Conservation (phyloP, 2,113 vertebrate species). For the Ptilorrhoa leucosticta region DNA sequence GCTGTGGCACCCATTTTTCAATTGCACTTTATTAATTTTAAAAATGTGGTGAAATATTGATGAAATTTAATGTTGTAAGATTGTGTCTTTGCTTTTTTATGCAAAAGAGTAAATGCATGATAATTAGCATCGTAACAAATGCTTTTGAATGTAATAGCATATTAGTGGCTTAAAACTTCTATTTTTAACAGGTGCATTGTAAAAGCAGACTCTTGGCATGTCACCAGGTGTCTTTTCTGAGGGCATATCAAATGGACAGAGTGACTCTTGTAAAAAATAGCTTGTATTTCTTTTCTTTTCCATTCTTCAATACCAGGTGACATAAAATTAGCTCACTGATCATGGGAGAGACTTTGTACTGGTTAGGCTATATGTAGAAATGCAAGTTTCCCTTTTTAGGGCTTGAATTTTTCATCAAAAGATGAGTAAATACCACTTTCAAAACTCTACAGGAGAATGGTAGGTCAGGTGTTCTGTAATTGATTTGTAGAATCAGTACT, state of each 20-base stretch:
- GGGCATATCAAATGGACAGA: not conserved
- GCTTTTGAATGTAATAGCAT: conserved; percentile 1
- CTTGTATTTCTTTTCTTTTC: not conserved
- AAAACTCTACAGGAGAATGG: not conserved
- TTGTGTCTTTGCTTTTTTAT: not conserved
- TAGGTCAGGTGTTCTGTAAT: not conserved
- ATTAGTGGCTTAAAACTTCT: not conserved
- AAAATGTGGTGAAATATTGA: not conserved
- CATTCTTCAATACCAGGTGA: not conserved
- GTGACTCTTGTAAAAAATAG: not conserved
- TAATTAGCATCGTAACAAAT: not conserved
- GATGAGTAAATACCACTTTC: not conserved
- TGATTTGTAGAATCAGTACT: not conserved
- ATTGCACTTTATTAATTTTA: conserved; percentile 18
- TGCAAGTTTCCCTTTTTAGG: not conserved
- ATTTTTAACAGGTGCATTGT: not conserved
- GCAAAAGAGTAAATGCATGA: conserved; percentile 7
- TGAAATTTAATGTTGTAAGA: not conserved
- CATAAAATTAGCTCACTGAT: not conserved
- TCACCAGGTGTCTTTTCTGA: not conserved
- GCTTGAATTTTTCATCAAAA: not conserved
- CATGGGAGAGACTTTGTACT: not conserved
- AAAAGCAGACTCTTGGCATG: not conserved
- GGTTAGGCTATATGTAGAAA: not conserved
- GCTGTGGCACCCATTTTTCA: not conserved